These are phyloP conservation scores for Nyctereutes procyonoides DNA, from an alignment of 2,113 vertebrate genomes.

Conservation along the genomic window DNA sequence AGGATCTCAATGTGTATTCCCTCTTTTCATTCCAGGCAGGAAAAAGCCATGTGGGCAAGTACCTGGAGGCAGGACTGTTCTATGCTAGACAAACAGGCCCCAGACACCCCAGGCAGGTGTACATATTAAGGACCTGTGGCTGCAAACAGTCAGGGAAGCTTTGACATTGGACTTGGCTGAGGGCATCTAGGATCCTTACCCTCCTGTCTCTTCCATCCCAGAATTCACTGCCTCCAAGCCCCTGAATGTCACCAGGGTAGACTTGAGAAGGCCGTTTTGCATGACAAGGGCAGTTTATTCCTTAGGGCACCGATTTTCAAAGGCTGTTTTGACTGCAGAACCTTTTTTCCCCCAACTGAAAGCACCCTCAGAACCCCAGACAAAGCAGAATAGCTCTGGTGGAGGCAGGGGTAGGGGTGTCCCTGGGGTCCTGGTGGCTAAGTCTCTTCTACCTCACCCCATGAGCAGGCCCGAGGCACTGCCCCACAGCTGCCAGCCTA, in stretches of 20 bases:
- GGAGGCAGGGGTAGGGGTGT: not conserved
- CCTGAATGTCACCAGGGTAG: slow-evolving; percentile 47
- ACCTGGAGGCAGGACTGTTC: not conserved
- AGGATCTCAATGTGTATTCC: not conserved
- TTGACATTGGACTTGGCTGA: slow-evolving; percentile 32
- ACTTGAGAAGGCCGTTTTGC: not conserved
- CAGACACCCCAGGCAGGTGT: not conserved
- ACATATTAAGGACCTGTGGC: not conserved
- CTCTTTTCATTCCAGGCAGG: not conserved
- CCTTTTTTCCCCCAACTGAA: not conserved
- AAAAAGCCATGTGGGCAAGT: not conserved
- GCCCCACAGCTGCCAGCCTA: not conserved
- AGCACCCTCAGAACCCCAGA: slow-evolving; percentile 16
- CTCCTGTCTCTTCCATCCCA: not conserved
- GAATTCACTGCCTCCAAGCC: not conserved
- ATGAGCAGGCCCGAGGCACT: slow-evolving; percentile 12
- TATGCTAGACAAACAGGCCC: not conserved
- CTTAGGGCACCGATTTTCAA: slow-evolving; percentile 52
- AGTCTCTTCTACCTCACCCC: not conserved
- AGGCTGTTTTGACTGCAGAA: slow-evolving; percentile 55
- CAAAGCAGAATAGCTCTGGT: not conserved
- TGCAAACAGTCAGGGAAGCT: not conserved
- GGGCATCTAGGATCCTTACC: not conserved
- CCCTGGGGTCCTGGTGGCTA: not conserved
- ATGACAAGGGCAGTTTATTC: slow-evolving; percentile 65